A percentile compares a stretch with the other conserved stretches of the same genome.
These are phyloP conservation scores for Tromatobia lineatoria DNA, from an alignment of 2,888 invertebrate species.

Conservation along the genomic window DNA sequence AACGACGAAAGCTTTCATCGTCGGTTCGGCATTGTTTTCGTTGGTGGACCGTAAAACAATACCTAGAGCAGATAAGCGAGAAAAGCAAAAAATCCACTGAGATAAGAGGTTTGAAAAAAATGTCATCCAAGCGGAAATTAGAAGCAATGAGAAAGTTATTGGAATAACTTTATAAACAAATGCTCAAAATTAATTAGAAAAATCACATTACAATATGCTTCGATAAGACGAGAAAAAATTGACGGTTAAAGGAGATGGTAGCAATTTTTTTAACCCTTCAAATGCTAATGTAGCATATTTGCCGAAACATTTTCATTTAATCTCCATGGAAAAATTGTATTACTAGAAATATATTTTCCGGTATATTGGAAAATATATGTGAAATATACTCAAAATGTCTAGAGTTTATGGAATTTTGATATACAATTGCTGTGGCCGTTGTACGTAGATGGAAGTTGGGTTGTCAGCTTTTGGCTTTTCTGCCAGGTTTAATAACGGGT, in stretches of 20 bases:
- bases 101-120: not conserved
- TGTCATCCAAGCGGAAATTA: not conserved
- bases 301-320: too few species aligned
- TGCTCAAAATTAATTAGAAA: constrained; percentile 5
- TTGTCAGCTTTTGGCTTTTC: too few species aligned
- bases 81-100: not conserved
- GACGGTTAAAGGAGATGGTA: not conserved
- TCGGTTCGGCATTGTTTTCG: constrained; percentile 49
- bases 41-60: constrained; percentile 32
- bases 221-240: not conserved
- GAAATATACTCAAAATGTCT: too few species aligned
- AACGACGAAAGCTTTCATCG: constrained; percentile 53
- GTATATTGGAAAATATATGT: too few species aligned
- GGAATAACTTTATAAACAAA: not conserved
- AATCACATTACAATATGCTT: not conserved
- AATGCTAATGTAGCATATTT: too few species aligned
- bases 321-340: too few species aligned
- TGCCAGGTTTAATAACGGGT: too few species aligned
- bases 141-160: not conserved
- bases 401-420: too few species aligned
- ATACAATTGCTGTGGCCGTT: too few species aligned
- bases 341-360: too few species aligned
- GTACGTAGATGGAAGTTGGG: too few species aligned
- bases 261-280: too few species aligned
- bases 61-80: not conserved